Conservation (phyloP, 2,888 invertebrate genomes). For the Drosophila quinaria region DNA sequence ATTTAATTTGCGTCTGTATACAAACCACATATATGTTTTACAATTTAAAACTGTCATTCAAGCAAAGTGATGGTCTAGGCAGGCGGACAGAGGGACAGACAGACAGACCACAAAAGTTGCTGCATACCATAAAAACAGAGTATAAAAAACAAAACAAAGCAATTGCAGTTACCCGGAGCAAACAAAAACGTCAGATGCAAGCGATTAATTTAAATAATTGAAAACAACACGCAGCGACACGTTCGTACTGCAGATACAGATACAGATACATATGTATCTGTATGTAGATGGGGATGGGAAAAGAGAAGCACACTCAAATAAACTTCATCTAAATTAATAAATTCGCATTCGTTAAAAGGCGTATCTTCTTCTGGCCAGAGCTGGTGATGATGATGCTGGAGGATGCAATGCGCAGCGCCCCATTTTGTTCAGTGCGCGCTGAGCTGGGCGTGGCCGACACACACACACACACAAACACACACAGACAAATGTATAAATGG, state of each 20-base stretch:
- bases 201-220: slow-evolving; percentile 56
- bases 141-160: not conserved
- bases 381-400: not conserved
- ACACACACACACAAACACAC: slow-evolving; percentile 4
- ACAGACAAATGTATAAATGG: slow-evolving; percentile 19
- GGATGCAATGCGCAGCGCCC: slow-evolving; percentile 36
- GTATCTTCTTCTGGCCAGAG: slow-evolving; percentile 7
- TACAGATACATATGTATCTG: slow-evolving; percentile 14
- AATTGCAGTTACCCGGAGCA: not conserved
- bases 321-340: slow-evolving; percentile 52
- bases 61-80: not conserved
- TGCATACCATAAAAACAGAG: slow-evolving; percentile 5
- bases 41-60: slow-evolving; percentile 19
- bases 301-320: slow-evolving; percentile 21
- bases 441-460: slow-evolving; percentile 26
- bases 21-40: slow-evolving; percentile 18
- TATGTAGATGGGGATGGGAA: not conserved
- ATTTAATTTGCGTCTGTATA: slow-evolving; percentile 22
- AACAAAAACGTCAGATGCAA: slow-evolving; percentile 34
- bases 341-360: slow-evolving; percentile 46
- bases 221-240: slow-evolving; percentile 37
- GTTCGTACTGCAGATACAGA: slow-evolving; percentile 21
- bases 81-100: not conserved
- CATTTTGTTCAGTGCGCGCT: slow-evolving; percentile 21
- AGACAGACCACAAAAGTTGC: slow-evolving; percentile 12